phyloP scores from a whole-genome alignment of 2,888 invertebrate species.

The Platycheirus rosarum region DNA sequence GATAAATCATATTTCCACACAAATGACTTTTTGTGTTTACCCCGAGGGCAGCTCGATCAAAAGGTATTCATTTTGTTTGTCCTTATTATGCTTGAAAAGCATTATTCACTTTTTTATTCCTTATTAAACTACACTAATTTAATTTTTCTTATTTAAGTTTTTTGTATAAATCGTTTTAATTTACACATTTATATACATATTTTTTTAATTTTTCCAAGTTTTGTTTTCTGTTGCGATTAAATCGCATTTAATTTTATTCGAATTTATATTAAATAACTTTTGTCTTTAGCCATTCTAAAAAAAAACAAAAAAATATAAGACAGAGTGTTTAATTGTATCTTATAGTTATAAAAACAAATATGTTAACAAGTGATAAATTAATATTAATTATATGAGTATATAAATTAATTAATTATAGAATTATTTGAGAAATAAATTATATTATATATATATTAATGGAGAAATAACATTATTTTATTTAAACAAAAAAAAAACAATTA shows the following conservation, averaged over 20 bases:
- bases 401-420: conserved; percentile 46
- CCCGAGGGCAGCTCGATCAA: conserved; percentile 61
- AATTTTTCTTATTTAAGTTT: conserved; percentile 27
- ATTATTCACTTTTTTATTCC: conserved; percentile 55
- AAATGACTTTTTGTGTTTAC: conserved; percentile 49
- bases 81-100: conserved; percentile 50
- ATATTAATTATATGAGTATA: conserved; percentile 53
- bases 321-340: conserved; percentile 52
- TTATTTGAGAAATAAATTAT: conserved; percentile 7
- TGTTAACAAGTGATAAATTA: conserved; percentile 63
- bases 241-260: conserved; percentile 64
- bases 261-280: conserved; percentile 52
- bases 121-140: conserved; percentile 38
- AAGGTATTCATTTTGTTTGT: conserved; percentile 53
- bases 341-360: conserved; percentile 42
- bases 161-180: conserved; percentile 22
- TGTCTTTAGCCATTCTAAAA: conserved; percentile 59
- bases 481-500: conserved; percentile 5
- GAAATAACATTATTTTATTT: conserved; percentile 48
- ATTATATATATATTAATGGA: conserved; percentile 18
- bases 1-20: conserved; percentile 54
- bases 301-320: conserved; percentile 42
- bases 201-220: conserved; percentile 22
- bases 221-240: conserved; percentile 48
- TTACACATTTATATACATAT: conserved; percentile 1